Conservation (phyloP, 2,888 invertebrate species). For the Mylabris sibirica region DNA sequence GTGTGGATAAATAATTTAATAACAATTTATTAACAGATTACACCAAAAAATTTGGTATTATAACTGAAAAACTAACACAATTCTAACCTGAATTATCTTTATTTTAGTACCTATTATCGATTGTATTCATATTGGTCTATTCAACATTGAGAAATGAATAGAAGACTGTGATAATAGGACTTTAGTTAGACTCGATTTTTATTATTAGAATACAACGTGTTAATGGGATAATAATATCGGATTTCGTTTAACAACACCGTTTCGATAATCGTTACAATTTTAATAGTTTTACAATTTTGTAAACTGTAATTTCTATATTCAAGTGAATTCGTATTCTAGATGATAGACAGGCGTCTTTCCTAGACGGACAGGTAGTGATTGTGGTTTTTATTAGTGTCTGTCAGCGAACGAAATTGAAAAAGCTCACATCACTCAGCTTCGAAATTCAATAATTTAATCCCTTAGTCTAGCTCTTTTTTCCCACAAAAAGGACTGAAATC, state of each 20-base stretch:
- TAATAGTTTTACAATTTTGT: background rate
- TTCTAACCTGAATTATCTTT: background rate
- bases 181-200: background rate
- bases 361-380: background rate
- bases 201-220: background rate
- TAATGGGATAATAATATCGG: background rate
- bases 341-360: slow-evolving; percentile 35
- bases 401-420: background rate
- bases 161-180: background rate
- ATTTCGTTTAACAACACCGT: background rate
- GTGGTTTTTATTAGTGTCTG: background rate
- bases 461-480: too few relatives aligned
- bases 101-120: slow-evolving; percentile 6
- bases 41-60: background rate
- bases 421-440: too few relatives aligned
- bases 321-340: background rate
- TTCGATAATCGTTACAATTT: background rate
- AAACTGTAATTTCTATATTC: background rate
- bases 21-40: background rate
- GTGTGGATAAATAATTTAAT: background rate
- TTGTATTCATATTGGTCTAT: background rate
- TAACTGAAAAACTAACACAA: background rate
- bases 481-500: too few relatives aligned
- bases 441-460: background rate
- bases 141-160: background rate